Conservation (phyloP, 2,113 vertebrate species). For the Aegotheles bennettii region DNA sequence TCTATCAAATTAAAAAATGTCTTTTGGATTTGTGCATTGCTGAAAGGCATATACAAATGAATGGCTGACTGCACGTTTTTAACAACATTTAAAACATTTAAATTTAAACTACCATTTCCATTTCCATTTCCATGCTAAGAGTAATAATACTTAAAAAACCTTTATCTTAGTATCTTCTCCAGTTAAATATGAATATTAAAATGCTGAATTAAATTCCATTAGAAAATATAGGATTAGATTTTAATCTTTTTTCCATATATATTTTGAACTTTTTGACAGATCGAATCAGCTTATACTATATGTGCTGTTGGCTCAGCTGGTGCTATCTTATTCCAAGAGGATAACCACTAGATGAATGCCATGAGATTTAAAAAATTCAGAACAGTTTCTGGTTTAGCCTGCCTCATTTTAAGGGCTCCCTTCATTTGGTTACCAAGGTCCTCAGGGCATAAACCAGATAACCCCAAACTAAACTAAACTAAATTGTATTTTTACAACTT, state of each 20-base stretch:
- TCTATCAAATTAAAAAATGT: neutral
- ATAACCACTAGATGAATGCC: neutral
- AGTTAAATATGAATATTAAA: neutral
- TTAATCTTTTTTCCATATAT: neutral
- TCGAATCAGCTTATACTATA: neutral
- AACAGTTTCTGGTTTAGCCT: neutral
- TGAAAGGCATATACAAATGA: neutral
- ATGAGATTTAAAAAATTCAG: neutral
- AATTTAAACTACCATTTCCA: neutral
- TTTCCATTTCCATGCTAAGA: neutral
- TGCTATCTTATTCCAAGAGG: neutral
- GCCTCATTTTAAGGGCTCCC: neutral
- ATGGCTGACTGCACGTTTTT: neutral
- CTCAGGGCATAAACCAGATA: neutral
- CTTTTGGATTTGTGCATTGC: neutral
- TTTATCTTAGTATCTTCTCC: neutral
- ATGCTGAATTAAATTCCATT: neutral
- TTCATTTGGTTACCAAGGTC: neutral
- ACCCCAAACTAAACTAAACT: neutral
- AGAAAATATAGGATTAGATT: neutral
- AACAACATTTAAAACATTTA: neutral
- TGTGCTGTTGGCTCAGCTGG: neutral
- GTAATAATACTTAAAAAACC: neutral
- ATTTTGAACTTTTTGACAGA: neutral
- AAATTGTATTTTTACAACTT: neutral